Percentiles rank a stretch among this genome's conserved stretches.
These are phyloP conservation scores for Papilio gigon DNA, from an alignment of 2,888 invertebrate species.

Conservation along the genomic window DNA sequence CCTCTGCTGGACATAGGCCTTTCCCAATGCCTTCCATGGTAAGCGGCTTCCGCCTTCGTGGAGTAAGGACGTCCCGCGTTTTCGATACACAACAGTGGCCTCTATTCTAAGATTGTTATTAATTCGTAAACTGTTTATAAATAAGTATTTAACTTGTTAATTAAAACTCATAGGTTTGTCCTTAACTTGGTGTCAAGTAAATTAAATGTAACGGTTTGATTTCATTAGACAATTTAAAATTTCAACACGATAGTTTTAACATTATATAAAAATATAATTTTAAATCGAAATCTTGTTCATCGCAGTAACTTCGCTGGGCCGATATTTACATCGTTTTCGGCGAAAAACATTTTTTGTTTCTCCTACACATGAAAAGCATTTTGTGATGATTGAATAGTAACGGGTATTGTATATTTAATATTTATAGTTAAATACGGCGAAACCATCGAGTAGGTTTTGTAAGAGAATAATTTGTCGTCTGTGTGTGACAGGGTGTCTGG, in stretches of 20 bases:
- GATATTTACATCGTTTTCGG: neutral
- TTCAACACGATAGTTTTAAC: slow-evolving; percentile 8
- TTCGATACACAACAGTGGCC: no score
- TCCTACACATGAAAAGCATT: neutral
- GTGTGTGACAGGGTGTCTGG: slow-evolving; percentile 19
- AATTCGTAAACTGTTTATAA: neutral
- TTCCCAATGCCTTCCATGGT: no score
- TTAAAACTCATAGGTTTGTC: slow-evolving; percentile 13
- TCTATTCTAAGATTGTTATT: no score
- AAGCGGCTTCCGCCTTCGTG: no score
- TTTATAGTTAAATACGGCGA: neutral
- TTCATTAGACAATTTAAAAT: slow-evolving; percentile 21
- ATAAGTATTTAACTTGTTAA: slow-evolving; percentile 8
- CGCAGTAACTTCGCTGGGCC: no score
- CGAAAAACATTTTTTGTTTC: neutral
- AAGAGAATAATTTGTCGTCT: slow-evolving; percentile 24
- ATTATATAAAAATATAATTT: neutral
- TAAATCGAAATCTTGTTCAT: no score
- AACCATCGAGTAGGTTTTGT: neutral
- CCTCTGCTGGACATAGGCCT: no score
- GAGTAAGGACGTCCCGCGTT: no score
- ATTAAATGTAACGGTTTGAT: slow-evolving; percentile 27
- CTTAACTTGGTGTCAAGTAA: slow-evolving; percentile 12
- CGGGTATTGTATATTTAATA: neutral
- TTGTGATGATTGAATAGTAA: no score